These are phyloP conservation scores for Drosophila nigricruria DNA, from an alignment of 2,888 invertebrate species.

Conservation along the genomic window DNA sequence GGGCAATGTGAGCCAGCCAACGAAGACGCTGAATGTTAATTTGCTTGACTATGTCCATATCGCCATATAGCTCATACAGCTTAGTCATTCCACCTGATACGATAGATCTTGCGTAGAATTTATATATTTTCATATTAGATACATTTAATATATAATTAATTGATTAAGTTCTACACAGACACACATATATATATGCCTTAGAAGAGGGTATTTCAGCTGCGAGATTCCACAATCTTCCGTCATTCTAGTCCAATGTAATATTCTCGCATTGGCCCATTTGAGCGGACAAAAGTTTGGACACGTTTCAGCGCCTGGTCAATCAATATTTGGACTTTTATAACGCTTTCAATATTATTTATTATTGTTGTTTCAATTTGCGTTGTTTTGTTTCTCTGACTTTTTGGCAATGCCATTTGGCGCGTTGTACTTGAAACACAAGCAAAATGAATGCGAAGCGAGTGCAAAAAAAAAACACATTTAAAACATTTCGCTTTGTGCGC, in stretches of 20 bases:
- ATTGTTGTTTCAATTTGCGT: slow-evolving; percentile 8
- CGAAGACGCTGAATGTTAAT: no score
- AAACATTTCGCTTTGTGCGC: slow-evolving; percentile 22
- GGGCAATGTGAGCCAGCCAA: no score
- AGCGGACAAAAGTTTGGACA: neutral
- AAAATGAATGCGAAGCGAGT: slow-evolving; percentile 7
- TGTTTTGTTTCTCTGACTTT: slow-evolving; percentile 15
- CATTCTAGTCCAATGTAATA: neutral
- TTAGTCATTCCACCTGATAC: no score
- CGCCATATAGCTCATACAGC: no score
- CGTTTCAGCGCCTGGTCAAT: slow-evolving; percentile 11
- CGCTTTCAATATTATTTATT: slow-evolving; percentile 28
- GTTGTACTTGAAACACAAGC: slow-evolving; percentile 52
- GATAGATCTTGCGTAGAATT: no score
- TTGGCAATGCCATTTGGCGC: slow-evolving; percentile 50
- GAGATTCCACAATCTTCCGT: neutral
- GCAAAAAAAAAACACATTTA: slow-evolving; percentile 19
- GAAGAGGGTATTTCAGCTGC: neutral
- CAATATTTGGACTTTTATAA: slow-evolving; percentile 29
- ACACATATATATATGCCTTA: no score
- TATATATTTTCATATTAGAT: no score
- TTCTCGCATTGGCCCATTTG: neutral
- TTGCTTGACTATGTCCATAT: no score
- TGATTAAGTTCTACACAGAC: no score
- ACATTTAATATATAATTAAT: no score